Percentiles rank a stretch among this genome's conserved stretches.
Conservation (phyloP, 1,140 invertebrate species). For the Harlomillsia oculata region DNA sequence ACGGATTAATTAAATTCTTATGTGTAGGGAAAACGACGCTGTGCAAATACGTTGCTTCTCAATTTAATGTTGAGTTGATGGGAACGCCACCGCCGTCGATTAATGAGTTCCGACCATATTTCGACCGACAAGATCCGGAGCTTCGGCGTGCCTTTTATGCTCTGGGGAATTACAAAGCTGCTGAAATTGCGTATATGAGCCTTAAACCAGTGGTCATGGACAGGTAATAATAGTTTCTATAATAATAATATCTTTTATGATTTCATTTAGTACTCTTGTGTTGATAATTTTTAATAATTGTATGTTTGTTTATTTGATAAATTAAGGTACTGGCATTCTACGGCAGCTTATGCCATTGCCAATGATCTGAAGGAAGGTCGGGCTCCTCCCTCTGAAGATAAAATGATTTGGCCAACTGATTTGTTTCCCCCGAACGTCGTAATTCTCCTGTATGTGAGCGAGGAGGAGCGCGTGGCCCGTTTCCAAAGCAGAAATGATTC, state of each 20-base stretch:
- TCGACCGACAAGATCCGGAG: slow-evolving; percentile 19
- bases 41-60: neutral
- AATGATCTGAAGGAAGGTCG: slow-evolving; percentile 3
- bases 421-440: slow-evolving; percentile 30
- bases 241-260: neutral
- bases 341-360: slow-evolving; percentile 26
- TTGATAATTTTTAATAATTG: neutral
- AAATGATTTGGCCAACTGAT: slow-evolving; percentile 30
- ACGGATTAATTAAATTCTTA: neutral
- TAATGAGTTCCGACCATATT: slow-evolving; percentile 11
- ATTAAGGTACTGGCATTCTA: slow-evolving; percentile 34
- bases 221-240: slow-evolving; percentile 18
- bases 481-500: too few species aligned
- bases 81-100: slow-evolving; percentile 12
- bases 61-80: slow-evolving; percentile 14
- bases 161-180: slow-evolving; percentile 32
- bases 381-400: neutral
- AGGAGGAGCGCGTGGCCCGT: slow-evolving; percentile 30
- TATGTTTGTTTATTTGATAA: neutral
- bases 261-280: neutral
- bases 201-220: slow-evolving; percentile 29
- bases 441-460: slow-evolving; percentile 25
- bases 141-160: slow-evolving; percentile 29
- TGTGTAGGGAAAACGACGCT: slow-evolving; percentile 30
- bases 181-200: slow-evolving; percentile 6